Evolutionary conservation across 2,888 invertebrate species (phyloP).

Genomic region (Exephanes ischioxanthus): DNA sequence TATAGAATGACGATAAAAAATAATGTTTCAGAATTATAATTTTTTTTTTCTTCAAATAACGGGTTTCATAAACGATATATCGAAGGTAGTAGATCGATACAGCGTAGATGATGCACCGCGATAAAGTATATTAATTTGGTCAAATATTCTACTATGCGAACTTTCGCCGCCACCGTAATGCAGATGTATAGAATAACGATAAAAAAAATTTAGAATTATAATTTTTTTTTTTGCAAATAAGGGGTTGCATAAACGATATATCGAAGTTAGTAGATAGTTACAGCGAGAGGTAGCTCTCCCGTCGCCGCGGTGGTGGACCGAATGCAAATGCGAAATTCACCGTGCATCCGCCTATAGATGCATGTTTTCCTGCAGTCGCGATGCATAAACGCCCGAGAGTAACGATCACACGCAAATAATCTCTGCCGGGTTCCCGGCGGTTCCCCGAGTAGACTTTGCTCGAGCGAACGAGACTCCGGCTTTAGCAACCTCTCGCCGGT

Average conservation of each 20-base stretch:
- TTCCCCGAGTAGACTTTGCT: constrained; percentile 30
- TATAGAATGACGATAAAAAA: background rate
- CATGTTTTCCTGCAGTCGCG: constrained; percentile 39
- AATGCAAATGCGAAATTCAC: constrained; percentile 69
- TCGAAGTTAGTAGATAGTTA: background rate
- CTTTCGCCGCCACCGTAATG: background rate
- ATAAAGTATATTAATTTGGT: constrained; percentile 4
- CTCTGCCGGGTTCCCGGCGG: constrained; percentile 37
- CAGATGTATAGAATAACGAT: background rate
- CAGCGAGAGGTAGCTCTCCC: constrained; percentile 19
- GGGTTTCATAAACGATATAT: background rate
- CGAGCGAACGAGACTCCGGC: constrained; percentile 25
- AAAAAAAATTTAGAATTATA: background rate
- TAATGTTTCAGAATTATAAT: background rate
- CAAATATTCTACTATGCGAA: background rate
- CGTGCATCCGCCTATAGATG: constrained; percentile 46
- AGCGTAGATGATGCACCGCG: background rate
- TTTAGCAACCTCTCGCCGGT: constrained; percentile 35
- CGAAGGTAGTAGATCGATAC: background rate
- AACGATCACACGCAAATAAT: constrained; percentile 74
- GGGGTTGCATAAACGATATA: background rate
- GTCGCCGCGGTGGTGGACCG: constrained; percentile 45
- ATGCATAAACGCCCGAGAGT: constrained; percentile 38
- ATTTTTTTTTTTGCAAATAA: background rate
- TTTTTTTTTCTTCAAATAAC: background rate